These are phyloP conservation scores for Latrodectus hesperus DNA, from an alignment of 2,888 invertebrate species.

Conservation along the genomic window DNA sequence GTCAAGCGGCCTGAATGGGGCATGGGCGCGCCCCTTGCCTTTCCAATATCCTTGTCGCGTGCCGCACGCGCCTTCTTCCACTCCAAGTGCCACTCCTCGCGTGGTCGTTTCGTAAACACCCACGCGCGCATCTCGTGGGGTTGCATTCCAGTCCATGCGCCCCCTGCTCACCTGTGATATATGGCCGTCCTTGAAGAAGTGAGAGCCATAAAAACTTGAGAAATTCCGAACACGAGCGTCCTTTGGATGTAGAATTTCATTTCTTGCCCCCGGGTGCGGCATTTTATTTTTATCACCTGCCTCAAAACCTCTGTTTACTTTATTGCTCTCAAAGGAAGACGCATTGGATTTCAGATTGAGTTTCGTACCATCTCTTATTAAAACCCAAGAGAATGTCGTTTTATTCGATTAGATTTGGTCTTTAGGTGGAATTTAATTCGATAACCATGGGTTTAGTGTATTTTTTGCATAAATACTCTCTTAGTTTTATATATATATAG, in stretches of 20 bases:
- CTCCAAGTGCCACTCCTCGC: conserved; percentile 39
- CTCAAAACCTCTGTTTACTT: too few relatives aligned
- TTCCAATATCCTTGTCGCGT: conserved; percentile 47
- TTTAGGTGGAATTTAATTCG: too few relatives aligned
- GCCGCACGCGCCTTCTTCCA: conserved; percentile 35
- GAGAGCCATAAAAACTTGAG: background rate
- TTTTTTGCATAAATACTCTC: too few relatives aligned
- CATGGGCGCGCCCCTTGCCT: conserved; percentile 29
- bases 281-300: too few relatives aligned
- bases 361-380: too few relatives aligned
- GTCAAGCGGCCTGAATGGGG: conserved; percentile 35
- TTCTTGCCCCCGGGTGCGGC: too few relatives aligned
- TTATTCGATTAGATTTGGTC: too few relatives aligned
- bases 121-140: conserved; percentile 29
- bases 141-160: conserved; percentile 17
- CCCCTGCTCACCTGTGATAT: conserved; percentile 18
- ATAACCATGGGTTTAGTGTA: too few relatives aligned
- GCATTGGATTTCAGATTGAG: too few relatives aligned
- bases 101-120: conserved; percentile 28
- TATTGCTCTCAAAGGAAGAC: too few relatives aligned
- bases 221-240: background rate
- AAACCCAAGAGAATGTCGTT: too few relatives aligned
- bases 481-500: too few relatives aligned
- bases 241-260: background rate
- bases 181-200: conserved; percentile 51